Conservation (phyloP, 2,888 invertebrate species). For the Busseola fusca region DNA sequence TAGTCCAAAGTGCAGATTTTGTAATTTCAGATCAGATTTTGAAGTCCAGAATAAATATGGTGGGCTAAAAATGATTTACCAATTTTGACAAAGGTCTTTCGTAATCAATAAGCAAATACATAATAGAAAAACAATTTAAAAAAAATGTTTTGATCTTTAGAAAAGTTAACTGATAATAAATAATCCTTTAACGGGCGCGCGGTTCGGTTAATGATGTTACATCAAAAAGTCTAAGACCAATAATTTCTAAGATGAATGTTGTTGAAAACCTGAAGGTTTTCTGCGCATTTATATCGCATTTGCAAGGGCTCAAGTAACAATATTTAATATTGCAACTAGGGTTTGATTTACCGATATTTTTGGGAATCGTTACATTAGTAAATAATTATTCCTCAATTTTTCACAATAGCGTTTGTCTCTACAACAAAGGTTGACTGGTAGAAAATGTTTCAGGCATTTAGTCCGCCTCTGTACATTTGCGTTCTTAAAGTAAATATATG, state of each 20-base stretch:
- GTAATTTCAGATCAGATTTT: conserved; percentile 40
- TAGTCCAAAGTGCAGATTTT: conserved; percentile 36
- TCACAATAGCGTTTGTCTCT: too few relatives aligned
- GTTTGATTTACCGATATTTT: neutral
- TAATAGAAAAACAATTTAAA: neutral
- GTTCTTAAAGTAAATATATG: too few relatives aligned
- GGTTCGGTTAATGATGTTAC: neutral
- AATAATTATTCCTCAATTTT: too few relatives aligned
- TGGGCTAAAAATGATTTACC: conserved; percentile 15
- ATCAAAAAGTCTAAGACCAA: neutral
- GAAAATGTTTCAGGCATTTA: too few relatives aligned
- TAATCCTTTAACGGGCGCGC: too few relatives aligned
- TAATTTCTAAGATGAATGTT: neutral
- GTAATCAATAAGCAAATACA: neutral
- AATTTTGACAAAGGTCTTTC: conserved; percentile 4
- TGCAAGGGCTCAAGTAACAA: neutral
- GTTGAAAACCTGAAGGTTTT: neutral
- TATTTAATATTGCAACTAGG: neutral
- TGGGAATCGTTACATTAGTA: neutral
- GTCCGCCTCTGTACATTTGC: too few relatives aligned
- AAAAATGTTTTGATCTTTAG: too few relatives aligned
- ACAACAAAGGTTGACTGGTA: too few relatives aligned
- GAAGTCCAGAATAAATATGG: conserved; percentile 1
- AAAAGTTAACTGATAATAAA: neutral
- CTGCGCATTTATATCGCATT: neutral